Evolutionary conservation across 2,113 vertebrate genomes (phyloP).

Genomic region (Caranx melampygus): DNA sequence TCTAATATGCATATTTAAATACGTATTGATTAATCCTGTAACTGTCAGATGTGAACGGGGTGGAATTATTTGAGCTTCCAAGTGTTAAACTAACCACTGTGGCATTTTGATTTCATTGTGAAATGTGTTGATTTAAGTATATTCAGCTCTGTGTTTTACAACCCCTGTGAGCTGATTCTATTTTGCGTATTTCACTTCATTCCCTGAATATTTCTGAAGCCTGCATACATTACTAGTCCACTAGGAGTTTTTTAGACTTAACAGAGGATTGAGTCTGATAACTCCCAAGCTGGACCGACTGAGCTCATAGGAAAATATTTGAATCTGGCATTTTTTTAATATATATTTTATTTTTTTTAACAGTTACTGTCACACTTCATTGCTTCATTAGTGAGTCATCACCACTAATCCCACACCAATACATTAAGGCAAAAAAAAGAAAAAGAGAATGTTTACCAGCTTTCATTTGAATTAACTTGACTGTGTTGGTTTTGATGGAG

Average conservation of each 20-base stretch:
- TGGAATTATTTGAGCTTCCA: neutral
- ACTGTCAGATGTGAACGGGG: neutral
- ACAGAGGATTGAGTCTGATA: constrained; percentile 4
- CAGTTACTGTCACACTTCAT: constrained; percentile 8
- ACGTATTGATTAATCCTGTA: neutral
- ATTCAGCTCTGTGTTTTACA: constrained; percentile 37
- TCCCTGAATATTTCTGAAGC: constrained; percentile 28
- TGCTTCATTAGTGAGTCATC: constrained; percentile 3
- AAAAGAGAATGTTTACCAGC: neutral
- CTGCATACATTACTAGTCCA: constrained; percentile 18
- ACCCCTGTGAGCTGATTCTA: constrained; percentile 32
- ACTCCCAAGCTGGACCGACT: constrained; percentile 6
- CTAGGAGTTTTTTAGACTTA: constrained; percentile 23
- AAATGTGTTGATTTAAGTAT: neutral
- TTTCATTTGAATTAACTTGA: neutral
- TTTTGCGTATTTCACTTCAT: neutral
- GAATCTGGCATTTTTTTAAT: neutral
- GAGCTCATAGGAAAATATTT: neutral
- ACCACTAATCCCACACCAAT: neutral
- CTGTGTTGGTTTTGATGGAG: neutral
- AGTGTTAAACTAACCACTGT: neutral
- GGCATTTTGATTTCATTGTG: neutral
- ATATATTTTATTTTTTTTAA: neutral
- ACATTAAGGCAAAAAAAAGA: neutral
- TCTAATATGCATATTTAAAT: neutral